Evolutionary conservation across 2,888 invertebrate species (phyloP).

Genomic region (Hemistola chrysoprasaria): DNA sequence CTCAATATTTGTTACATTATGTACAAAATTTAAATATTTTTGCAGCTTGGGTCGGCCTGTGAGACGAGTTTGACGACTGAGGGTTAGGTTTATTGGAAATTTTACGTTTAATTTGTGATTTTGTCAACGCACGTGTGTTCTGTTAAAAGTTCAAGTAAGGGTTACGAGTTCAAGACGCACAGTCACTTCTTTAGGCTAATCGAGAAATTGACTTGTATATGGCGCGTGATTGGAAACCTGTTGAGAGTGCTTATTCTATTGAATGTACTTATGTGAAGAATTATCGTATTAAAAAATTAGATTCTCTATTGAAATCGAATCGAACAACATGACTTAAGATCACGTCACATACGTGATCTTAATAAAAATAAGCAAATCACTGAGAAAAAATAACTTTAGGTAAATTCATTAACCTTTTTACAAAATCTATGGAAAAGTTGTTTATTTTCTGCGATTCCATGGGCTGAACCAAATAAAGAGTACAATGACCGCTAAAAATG

Average conservation of each 20-base stretch:
- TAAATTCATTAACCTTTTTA: too few species aligned
- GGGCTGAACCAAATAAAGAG: too few species aligned
- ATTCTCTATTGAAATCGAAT: not conserved
- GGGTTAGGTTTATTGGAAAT: conserved; percentile 65
- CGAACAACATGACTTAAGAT: too few species aligned
- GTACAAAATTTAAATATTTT: conserved; percentile 71
- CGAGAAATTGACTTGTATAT: conserved; percentile 30
- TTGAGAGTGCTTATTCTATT: conserved; percentile 8
- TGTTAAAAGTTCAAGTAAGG: conserved; percentile 63
- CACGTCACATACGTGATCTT: too few species aligned
- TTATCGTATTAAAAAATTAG: not conserved
- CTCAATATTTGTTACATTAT: conserved; percentile 64
- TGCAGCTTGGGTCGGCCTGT: conserved; percentile 62
- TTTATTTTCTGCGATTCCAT: too few species aligned
- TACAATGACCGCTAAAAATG: too few species aligned
- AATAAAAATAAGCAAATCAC: too few species aligned
- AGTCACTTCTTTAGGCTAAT: conserved; percentile 33
- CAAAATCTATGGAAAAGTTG: too few species aligned
- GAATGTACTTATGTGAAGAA: not conserved
- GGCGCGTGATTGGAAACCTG: conserved; percentile 15
- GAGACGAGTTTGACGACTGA: conserved; percentile 53
- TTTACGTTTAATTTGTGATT: conserved; percentile 79
- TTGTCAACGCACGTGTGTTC: conserved; percentile 63
- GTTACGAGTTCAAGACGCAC: conserved; percentile 53
- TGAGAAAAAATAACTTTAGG: too few species aligned